phyloP scores from a whole-genome alignment of 2,888 invertebrate genomes.

The Dryobotodes eremita region DNA sequence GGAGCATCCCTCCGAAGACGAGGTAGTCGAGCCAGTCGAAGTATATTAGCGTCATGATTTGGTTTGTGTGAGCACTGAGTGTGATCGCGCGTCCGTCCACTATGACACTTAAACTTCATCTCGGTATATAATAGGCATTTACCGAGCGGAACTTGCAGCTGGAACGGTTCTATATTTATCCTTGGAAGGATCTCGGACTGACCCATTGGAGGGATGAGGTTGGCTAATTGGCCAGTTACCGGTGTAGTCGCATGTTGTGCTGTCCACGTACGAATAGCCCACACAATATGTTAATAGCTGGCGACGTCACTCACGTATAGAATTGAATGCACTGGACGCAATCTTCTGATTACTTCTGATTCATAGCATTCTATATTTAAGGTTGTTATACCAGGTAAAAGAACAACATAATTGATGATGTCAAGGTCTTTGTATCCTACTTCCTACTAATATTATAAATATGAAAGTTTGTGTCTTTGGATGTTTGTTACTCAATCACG shows the following conservation, averaged over 20 bases:
- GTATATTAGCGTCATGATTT: conserved; percentile 82
- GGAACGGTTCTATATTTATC: conserved; percentile 83
- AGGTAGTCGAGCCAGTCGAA: conserved; percentile 92
- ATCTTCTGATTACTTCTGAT: conserved; percentile 39
- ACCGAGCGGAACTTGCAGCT: conserved; percentile 80
- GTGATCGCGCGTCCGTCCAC: conserved; percentile 78
- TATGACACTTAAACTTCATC: conserved; percentile 79
- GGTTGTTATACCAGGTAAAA: conserved; percentile 18
- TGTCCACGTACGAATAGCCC: conserved; percentile 50
- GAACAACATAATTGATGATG: conserved; percentile 3
- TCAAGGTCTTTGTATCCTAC: background rate
- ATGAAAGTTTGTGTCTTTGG: no score
- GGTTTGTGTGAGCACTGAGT: conserved; percentile 60
- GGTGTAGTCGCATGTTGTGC: conserved; percentile 70
- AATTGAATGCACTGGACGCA: conserved; percentile 48
- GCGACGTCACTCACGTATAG: conserved; percentile 32
- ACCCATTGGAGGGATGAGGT: conserved; percentile 82
- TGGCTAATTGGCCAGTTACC: conserved; percentile 83
- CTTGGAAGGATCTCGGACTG: conserved; percentile 83
- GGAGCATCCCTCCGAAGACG: conserved; percentile 92
- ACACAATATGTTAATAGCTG: conserved; percentile 57
- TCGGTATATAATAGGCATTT: conserved; percentile 81
- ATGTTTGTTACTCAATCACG: no score
- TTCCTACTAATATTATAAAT: no score
- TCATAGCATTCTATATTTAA: conserved; percentile 39